Evolutionary conservation across 2,113 vertebrate species (phyloP), one percentile per base, ranked within the genome.

Genomic region (Enhydra lutris): DNA sequence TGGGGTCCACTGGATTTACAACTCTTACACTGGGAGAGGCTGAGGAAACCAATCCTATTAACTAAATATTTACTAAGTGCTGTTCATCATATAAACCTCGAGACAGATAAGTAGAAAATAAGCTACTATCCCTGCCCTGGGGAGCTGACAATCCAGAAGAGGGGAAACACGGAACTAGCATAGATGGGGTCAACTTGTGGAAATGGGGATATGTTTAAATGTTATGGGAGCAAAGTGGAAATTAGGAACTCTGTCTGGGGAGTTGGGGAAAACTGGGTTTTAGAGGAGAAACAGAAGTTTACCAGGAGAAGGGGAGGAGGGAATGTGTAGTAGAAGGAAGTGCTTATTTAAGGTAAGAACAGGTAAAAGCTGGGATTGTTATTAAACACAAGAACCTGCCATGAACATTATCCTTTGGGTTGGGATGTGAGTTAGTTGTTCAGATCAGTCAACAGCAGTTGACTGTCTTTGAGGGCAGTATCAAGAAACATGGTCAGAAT

Each of bases 1-100:
- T 81, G n/a, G 29, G 9, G 15, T 45, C 55, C 50, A 39, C 20
- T 69, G 8, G 24, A 57, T 86, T 89, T 89, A 47, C 81, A 83
- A 76, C n/a, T 89, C 31, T n/a, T 81, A 36, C 26, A 47, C 36
- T 59, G 79, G 29, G 63, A 47, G 78, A 94, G 8, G 26, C 76
- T 91, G 61, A 61, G 42, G 91, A 93, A 95, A 67, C 15, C 42
- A 69, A 79, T 18, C 26, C 63, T 63, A 94, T 89, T 80, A 97
- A 47, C 6, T 82, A 42, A 85, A 86, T 29, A 57, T 15, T 59
- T 96, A 80, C 39, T 92, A 94, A 80, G 13, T 83, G 24, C 23
- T 63, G 6, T 67, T 85, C 34, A 85, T 65, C 50, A 67, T 61
- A 88, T 90, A 93, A 91, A 8, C 52, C 23, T 61, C 13, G 8